These are phyloP conservation scores for Taurulus bubalis DNA, from an alignment of 2,113 vertebrate species.

Conservation along the genomic window DNA sequence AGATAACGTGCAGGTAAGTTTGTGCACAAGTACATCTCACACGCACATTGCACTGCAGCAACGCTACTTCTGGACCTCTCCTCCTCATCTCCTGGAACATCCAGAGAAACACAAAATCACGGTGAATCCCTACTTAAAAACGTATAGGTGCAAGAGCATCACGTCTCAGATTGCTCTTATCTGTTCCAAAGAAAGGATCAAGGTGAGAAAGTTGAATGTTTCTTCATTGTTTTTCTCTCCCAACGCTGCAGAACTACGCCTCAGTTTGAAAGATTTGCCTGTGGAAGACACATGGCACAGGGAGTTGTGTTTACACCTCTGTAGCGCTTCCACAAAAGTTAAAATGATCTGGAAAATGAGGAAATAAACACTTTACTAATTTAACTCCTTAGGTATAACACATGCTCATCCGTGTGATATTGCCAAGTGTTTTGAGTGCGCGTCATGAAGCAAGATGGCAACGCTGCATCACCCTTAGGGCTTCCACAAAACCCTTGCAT, in stretches of 20 bases:
- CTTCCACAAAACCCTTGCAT: constrained; percentile 24
- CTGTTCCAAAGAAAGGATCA: constrained; percentile 24
- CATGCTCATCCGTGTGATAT: constrained; percentile 10
- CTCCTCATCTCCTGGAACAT: constrained; percentile 11
- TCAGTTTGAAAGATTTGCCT: constrained; percentile 14
- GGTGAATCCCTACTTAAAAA: constrained; percentile 15
- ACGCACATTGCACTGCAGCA: not conserved
- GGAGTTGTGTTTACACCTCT: constrained; percentile 33
- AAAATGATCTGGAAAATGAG: constrained; percentile 51
- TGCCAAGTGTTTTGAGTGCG: constrained; percentile 17
- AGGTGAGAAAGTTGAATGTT: constrained; percentile 13
- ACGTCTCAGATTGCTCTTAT: constrained; percentile 19
- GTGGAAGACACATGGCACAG: too few relatives aligned
- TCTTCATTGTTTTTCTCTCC: not conserved
- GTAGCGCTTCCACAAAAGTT: not conserved
- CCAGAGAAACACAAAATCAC: not conserved
- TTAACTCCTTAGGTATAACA: constrained; percentile 28
- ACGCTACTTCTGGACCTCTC: not conserved
- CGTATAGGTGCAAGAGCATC: constrained; percentile 35
- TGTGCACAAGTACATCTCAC: constrained; percentile 15
- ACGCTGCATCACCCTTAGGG: constrained; percentile 6
- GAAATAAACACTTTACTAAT: constrained; percentile 37
- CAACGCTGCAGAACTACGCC: not conserved
- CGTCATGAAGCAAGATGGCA: constrained; percentile 16
- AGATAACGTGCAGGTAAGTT: not conserved